phyloP scores from a whole-genome alignment of 2,797 vertebrate species.

The Cryptoprocta ferox region DNA sequence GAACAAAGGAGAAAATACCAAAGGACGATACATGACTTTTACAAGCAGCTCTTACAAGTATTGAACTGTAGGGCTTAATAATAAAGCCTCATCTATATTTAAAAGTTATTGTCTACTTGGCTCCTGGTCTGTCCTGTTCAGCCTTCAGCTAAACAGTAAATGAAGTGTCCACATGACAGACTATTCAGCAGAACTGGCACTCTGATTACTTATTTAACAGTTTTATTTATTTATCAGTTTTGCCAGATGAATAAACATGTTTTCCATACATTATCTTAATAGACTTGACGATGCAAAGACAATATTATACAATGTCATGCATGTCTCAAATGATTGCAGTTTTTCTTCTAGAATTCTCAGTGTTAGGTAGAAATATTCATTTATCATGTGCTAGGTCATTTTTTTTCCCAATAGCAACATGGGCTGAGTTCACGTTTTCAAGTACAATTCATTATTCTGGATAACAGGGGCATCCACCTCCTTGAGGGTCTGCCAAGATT shows the following conservation, averaged over 20 bases:
- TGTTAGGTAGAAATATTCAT: background rate
- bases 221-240: slow-evolving; percentile 78
- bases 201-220: slow-evolving; percentile 79
- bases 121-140: slow-evolving; percentile 21
- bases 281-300: slow-evolving; percentile 48
- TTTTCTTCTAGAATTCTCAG: background rate
- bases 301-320: background rate
- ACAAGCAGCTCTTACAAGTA: slow-evolving; percentile 39
- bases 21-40: background rate
- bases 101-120: slow-evolving; percentile 59
- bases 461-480: slow-evolving; percentile 38
- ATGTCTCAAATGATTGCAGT: background rate
- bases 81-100: slow-evolving; percentile 71
- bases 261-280: slow-evolving; percentile 61
- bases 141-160: slow-evolving; percentile 73
- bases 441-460: background rate
- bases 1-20: background rate
- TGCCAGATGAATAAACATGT: slow-evolving; percentile 60
- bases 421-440: background rate
- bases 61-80: slow-evolving; percentile 49
- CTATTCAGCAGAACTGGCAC: slow-evolving; percentile 67
- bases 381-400: background rate
- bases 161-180: slow-evolving; percentile 63
- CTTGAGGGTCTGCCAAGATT: background rate
- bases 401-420: background rate